Conservation (phyloP, 2,113 vertebrate genomes). For the Saccopteryx leptura region DNA sequence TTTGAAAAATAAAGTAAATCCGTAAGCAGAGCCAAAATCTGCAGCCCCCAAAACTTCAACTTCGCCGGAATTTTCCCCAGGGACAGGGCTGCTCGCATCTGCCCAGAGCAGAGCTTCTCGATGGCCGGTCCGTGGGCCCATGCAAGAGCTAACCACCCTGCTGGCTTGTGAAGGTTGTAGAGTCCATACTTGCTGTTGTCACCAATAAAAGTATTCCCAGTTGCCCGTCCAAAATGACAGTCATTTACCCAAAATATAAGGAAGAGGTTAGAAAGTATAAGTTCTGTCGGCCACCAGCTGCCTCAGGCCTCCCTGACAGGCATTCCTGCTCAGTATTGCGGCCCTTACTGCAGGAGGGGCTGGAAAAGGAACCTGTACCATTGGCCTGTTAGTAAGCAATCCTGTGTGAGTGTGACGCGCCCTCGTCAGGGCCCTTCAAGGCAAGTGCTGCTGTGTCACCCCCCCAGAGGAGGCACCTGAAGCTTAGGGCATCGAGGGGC, state of each 20-base stretch:
- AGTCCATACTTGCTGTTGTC: neutral
- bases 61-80: neutral
- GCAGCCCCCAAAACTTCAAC: too few relatives aligned
- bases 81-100: too few relatives aligned
- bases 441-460: neutral
- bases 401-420: neutral
- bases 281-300: neutral
- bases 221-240: neutral
- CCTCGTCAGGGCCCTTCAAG: fast-evolving
- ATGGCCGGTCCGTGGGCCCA: too few relatives aligned
- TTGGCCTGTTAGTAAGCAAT: neutral
- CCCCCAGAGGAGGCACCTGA: neutral
- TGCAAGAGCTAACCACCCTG: too few relatives aligned
- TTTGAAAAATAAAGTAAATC: neutral
- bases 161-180: too few relatives aligned
- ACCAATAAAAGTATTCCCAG: neutral
- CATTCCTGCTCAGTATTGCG: neutral
- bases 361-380: neutral
- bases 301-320: neutral
- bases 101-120: too few relatives aligned
- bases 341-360: neutral
- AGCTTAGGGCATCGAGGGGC: neutral
- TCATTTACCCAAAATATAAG: neutral
- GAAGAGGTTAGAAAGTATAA: neutral
- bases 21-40: neutral